phyloP scores from a whole-genome alignment of 2,888 invertebrate genomes.

The Sycophila texana region DNA sequence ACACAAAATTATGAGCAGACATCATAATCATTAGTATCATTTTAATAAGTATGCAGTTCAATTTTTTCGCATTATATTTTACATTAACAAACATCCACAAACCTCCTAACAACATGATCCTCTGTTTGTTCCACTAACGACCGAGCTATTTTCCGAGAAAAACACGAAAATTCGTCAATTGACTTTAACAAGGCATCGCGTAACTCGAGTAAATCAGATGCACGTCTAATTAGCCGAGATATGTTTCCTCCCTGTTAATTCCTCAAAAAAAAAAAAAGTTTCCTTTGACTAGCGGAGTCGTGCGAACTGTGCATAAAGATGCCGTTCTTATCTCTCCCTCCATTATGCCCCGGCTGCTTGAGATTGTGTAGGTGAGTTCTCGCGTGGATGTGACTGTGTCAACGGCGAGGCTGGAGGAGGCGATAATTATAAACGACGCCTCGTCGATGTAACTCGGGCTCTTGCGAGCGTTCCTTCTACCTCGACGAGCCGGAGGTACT shows the following conservation, averaged over 20 bases:
- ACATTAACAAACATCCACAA: too few relatives aligned
- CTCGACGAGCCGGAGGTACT: neutral
- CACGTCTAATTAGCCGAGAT: neutral
- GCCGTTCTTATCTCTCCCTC: neutral
- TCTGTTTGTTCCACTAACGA: too few relatives aligned
- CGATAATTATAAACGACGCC: constrained; percentile 36
- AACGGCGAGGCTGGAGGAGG: neutral
- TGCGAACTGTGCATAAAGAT: neutral
- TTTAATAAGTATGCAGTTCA: too few relatives aligned
- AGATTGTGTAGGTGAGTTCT: neutral
- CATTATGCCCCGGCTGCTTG: neutral
- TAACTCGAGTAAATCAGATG: constrained; percentile 15
- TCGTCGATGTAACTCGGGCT: constrained; percentile 17
- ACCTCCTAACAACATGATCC: too few relatives aligned
- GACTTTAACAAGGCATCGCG: neutral
- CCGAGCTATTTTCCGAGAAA: too few relatives aligned
- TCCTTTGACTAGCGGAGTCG: constrained; percentile 8
- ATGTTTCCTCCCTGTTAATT: neutral
- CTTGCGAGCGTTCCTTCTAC: neutral
- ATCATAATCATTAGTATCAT: too few relatives aligned
- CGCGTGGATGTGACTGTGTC: neutral
- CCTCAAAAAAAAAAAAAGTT: neutral
- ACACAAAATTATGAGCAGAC: too few relatives aligned
- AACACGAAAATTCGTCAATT: too few relatives aligned
- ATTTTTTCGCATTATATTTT: too few relatives aligned